Evolutionary conservation across 2,797 vertebrate species (phyloP).

Genomic region (Dermochelys coriacea): DNA sequence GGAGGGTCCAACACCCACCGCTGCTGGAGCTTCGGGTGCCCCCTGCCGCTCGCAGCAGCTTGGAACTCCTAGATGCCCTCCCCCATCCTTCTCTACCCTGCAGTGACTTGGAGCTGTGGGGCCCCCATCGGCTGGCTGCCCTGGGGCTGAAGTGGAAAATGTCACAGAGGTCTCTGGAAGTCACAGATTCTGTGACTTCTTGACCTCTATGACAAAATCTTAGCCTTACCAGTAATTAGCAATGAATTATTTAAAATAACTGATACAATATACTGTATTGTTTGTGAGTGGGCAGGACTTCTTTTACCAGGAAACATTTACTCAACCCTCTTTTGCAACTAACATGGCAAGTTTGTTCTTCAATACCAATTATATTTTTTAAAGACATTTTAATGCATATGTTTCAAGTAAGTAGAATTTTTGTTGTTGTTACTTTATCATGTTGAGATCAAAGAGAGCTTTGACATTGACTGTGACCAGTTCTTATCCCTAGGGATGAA

Average conservation of each 20-base stretch:
- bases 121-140: too few species aligned
- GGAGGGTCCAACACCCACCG: too few species aligned
- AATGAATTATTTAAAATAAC: background rate
- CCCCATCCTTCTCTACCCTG: too few species aligned
- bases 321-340: background rate
- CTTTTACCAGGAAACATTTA: background rate
- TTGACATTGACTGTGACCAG: background rate
- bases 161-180: too few species aligned
- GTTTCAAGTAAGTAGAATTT: background rate
- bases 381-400: background rate
- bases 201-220: background rate
- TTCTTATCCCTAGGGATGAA: rapidly evolving
- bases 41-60: too few species aligned
- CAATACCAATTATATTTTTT: background rate
- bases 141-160: too few species aligned
- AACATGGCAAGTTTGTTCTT: background rate
- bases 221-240: background rate
- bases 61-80: too few species aligned
- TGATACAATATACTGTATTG: background rate
- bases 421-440: rapidly evolving
- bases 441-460: background rate
- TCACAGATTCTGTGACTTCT: too few species aligned
- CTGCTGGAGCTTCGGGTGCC: too few species aligned
- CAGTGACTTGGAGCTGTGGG: too few species aligned
- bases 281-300: background rate